Conservation (phyloP, 2,113 vertebrate genomes). For the Notiomystis cincta region DNA sequence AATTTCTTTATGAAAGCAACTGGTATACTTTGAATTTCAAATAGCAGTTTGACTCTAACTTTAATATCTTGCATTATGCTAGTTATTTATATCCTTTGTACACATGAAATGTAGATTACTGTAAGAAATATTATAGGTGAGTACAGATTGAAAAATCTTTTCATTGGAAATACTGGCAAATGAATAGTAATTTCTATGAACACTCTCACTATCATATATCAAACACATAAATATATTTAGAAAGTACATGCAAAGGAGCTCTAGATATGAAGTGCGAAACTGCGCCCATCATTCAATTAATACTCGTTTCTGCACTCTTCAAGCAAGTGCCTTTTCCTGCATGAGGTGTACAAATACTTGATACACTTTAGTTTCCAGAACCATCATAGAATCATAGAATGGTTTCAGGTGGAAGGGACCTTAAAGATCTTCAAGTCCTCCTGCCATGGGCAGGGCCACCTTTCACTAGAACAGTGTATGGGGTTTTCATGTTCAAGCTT, state of each 20-base stretch:
- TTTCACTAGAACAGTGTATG: not conserved
- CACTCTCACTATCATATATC: not conserved
- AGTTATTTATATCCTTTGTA: not conserved
- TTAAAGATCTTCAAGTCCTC: not conserved
- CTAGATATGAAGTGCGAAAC: not conserved
- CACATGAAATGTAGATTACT: not conserved
- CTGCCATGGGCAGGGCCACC: too few relatives aligned
- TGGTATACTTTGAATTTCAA: not conserved
- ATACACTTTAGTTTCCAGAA: not conserved
- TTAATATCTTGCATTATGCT: not conserved
- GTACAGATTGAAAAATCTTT: not conserved
- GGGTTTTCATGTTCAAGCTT: not conserved
- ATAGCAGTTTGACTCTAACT: not conserved
- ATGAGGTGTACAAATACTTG: not conserved
- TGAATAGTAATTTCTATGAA: not conserved
- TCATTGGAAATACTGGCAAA: not conserved
- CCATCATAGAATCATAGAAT: not conserved
- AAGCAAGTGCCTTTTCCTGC: not conserved
- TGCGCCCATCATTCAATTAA: not conserved
- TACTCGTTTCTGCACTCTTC: not conserved
- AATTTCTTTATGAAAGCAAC: slow-evolving; percentile 1
- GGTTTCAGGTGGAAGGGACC: not conserved
- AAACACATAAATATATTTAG: not conserved
- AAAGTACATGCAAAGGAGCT: not conserved
- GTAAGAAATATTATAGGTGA: not conserved